Base-by-base conservation (phyloP, 1,140 invertebrate genomes). In the Rhagoletis pomonella region DNA sequence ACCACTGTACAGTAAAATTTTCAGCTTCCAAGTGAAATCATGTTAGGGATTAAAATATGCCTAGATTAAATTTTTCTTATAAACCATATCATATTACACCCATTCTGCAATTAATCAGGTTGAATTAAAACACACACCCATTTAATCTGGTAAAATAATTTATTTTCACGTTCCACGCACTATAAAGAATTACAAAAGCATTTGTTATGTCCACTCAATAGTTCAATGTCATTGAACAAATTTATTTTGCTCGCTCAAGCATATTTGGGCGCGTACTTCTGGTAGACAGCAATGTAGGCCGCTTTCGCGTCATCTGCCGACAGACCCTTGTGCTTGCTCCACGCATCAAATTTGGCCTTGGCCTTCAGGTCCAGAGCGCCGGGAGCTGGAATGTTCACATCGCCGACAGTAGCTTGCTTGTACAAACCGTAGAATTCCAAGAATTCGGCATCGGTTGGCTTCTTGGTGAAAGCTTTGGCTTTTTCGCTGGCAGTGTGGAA, bases 331-430 rank as follows among this genome's bases (percentile, higher is more conserved):
- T 95, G 96, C 10, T 90, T 93, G 89, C 95, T 95, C 98, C 98
- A 99, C 17, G 97, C 95, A 90, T 99, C 97, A 97, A 98, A 99
- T 93, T 99, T 99, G 1, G 98, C 97, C 94, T 99, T 99, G 65
- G 98, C 97, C 93, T 98, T 99, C 87, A 99, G 95, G 94, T 99
- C 98, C 42, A 81, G 42, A 47, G 65, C 81, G 65, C 88, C 17
- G 2, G 88, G 88, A 9, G 84, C 64, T 6, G 29, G 62, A 86
- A 87, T 86, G 50, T 85, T 88, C 17, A 99, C 93, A 94, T 99
- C 95, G 12, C 97, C 97, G 86, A 97, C 94, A 62, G 95, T 96
- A 12, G 95, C 97, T 93, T 99, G 98, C 92, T 99, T 99, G 94
- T 94, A 99, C 0, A 98, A 93, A 1, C 95, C 96, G 92, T 99